Evolutionary conservation across 2,797 vertebrate genomes (phyloP).

Genomic region (Potorous gilbertii): DNA sequence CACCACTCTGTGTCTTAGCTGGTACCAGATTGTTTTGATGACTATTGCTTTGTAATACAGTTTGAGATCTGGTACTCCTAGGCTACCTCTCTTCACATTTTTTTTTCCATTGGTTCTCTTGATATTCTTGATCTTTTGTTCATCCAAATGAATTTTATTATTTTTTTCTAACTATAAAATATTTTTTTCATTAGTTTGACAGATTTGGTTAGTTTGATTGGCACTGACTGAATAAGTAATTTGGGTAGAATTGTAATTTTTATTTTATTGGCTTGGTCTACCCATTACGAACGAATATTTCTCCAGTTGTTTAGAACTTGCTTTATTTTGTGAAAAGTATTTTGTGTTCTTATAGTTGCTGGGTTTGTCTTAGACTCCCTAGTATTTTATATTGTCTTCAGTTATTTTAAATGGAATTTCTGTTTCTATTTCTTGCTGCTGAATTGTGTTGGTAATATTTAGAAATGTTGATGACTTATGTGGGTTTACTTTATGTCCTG

Average conservation of each 20-base stretch:
- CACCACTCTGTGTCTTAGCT: too few species aligned
- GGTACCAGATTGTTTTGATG: too few species aligned
- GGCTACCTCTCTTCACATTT: background rate
- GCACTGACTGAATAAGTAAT: background rate
- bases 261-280: background rate
- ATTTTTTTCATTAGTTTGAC: background rate
- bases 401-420: background rate
- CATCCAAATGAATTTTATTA: background rate
- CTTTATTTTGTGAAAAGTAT: background rate
- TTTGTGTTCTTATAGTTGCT: background rate
- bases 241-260: background rate
- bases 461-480: too few species aligned
- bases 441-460: too few species aligned
- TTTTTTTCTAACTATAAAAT: background rate
- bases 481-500: background rate
- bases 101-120: background rate
- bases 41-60: too few species aligned
- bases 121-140: background rate
- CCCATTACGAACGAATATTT: background rate
- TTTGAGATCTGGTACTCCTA: background rate
- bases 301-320: background rate
- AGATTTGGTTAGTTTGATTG: background rate
- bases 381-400: background rate
- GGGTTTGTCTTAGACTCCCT: background rate
- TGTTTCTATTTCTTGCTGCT: too few species aligned